Percentiles rank a stretch among this genome's conserved stretches.
Conservation (phyloP, 2,797 vertebrate species). For the Cossypha polioptera region DNA sequence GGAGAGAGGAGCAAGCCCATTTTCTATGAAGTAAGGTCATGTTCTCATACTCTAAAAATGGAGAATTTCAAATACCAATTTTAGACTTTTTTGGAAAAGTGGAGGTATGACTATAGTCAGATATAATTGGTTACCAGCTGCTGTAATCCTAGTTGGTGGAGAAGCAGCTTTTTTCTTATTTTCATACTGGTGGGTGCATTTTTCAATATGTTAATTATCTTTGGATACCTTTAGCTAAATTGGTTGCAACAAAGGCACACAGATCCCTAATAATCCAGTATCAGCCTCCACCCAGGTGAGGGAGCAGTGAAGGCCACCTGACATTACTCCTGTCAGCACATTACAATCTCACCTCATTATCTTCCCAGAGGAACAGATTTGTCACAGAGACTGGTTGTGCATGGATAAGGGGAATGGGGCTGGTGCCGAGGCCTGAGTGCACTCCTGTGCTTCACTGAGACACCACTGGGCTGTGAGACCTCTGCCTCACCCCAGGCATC, state of each 20-base stretch:
- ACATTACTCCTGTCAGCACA: background rate
- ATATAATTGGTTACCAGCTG: background rate
- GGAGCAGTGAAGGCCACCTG: background rate
- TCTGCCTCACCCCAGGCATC: background rate
- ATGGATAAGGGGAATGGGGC: background rate
- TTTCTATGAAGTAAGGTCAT: background rate
- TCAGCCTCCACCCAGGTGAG: background rate
- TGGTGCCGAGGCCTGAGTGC: accelerated
- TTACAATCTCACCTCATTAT: background rate
- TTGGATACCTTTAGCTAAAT: background rate
- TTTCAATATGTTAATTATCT: background rate
- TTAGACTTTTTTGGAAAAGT: background rate
- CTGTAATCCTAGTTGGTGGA: background rate
- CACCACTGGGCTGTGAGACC: background rate
- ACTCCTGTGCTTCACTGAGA: background rate
- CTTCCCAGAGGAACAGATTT: background rate
- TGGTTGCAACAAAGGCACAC: background rate
- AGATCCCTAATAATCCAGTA: background rate
- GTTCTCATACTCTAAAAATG: background rate
- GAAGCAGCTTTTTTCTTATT: background rate
- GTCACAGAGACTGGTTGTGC: background rate
- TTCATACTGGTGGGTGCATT: background rate
- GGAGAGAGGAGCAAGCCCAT: background rate
- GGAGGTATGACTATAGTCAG: background rate
- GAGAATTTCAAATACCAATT: background rate